Percentiles rank a stretch among this genome's conserved stretches.
These are phyloP conservation scores for Tipula confusa DNA, from an alignment of 2,888 invertebrate genomes.

Conservation along the genomic window DNA sequence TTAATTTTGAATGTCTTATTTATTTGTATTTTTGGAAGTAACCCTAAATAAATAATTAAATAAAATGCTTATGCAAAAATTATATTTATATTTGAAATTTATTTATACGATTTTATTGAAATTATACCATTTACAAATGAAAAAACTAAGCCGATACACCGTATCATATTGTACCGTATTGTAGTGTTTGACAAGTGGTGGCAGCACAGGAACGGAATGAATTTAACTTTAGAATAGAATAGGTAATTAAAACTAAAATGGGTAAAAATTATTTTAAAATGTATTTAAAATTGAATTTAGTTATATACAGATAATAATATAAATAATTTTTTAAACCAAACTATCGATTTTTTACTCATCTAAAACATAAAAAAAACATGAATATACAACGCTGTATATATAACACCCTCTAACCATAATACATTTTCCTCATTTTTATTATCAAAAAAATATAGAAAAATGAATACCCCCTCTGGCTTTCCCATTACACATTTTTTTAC, in stretches of 20 bases:
- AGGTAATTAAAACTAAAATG: background rate
- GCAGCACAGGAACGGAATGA: background rate
- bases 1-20: background rate
- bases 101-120: background rate
- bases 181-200: background rate
- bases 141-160: background rate
- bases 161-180: no score
- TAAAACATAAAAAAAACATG: background rate
- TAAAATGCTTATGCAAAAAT: background rate
- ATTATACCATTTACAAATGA: background rate
- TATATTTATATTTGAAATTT: background rate
- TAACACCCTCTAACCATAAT: conserved; percentile 8
- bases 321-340: background rate
- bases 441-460: conserved; percentile 17
- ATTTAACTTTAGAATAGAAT: no score
- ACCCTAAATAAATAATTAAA: background rate
- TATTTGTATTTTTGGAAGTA: background rate
- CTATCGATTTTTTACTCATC: background rate
- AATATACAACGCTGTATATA: background rate
- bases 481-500: conserved; percentile 16
- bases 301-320: background rate
- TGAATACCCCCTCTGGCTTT: background rate
- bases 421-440: background rate
- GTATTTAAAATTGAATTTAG: background rate
- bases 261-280: background rate